Base-by-base conservation (phyloP, 2,113 vertebrate species). In the Larimichthys crocea region DNA sequence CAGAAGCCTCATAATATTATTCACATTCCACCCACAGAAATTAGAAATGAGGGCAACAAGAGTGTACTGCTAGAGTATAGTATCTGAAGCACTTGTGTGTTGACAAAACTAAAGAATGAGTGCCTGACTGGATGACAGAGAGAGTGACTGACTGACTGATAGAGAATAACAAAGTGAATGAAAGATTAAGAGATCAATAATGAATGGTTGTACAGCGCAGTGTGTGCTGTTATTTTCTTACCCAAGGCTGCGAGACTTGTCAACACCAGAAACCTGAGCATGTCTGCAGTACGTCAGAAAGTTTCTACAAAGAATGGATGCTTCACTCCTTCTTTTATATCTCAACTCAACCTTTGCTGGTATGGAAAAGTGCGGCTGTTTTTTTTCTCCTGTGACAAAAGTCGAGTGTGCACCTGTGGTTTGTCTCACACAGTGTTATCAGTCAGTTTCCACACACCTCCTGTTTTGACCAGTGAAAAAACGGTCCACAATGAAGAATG, bases 211-310 rank as follows among this genome's bases (percentile, higher is more conserved):
- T 22, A 35, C 19, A 31, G 40, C 0, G 19, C 59, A 63, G 31
- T 29, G 63, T 57, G 22, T 31, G 19, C 14, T 82, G 66, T 84
- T 35, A n/a, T 66, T 71, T 72, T 82, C 90, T 93, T 82, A 92
- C 92, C 90, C 35, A 93, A 3, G 86, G 91, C 91, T 62, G 90
- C 79, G 9, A 94, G 82, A 49, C 74, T 83, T 31, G 88, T 86
- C 46, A 97, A 89, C 82, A 96, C 22, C 42, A 97, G 63, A 88
- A 96, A 85, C 78, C 73, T 84, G 62, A 97, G 86, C 96, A 96
- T 96, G 91, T 84, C 91, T 95, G 85, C 79, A 74, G 76, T 80
- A 55, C 0, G 57, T 88, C 82, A 26, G 20, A 84, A 82, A 0
- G 4, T 67, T 64, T 90, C 67, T 79, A 49, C 68, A 22, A 29